Percentiles rank a stretch among this genome's conserved stretches.
Conservation (phyloP, 2,113 vertebrate genomes). For the Sapayoa aenigma region DNA sequence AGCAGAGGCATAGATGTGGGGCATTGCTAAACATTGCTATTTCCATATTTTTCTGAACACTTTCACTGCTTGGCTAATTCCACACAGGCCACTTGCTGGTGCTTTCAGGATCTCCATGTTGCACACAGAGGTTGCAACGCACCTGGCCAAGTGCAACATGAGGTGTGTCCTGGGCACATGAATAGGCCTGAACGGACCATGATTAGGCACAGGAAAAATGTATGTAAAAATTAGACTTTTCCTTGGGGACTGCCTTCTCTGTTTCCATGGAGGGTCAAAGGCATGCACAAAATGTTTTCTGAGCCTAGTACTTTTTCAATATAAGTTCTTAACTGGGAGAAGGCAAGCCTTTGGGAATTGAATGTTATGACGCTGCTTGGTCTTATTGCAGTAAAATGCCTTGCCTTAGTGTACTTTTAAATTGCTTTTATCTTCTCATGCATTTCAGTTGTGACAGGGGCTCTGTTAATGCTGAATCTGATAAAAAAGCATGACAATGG, state of each 20-base stretch:
- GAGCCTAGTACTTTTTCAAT: background rate
- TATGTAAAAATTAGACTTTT: background rate
- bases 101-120: rapidly evolving
- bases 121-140: too few relatives aligned
- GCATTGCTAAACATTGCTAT: background rate
- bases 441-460: background rate
- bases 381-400: background rate
- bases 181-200: too few relatives aligned
- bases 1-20: background rate
- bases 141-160: background rate
- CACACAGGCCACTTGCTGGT: rapidly evolving
- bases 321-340: background rate
- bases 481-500: background rate
- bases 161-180: background rate
- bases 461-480: background rate
- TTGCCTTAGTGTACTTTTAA: background rate
- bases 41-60: background rate
- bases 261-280: background rate
- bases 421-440: background rate
- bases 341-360: background rate
- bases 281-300: background rate
- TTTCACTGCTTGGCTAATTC: background rate
- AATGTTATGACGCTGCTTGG: background rate
- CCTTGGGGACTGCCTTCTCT: background rate
- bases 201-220: background rate